Evolutionary conservation across 2,888 invertebrate species (phyloP), one percentile per base, ranked within the genome.

Genomic region (Drosophila hamatofila): DNA sequence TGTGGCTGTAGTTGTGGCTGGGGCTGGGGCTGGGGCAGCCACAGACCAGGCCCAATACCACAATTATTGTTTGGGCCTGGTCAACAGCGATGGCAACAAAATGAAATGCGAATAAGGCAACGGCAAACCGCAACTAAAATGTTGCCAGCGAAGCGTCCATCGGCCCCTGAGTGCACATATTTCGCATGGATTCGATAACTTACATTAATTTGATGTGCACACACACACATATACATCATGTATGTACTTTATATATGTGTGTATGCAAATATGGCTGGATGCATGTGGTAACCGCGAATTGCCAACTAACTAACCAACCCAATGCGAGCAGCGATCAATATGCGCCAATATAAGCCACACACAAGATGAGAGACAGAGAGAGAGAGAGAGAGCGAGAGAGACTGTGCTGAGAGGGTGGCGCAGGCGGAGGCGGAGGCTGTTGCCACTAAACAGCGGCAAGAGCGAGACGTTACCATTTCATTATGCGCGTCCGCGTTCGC

Each of bases 121-220:
- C 27, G 80, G 84, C 83, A 86, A 78, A 69, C 54, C 87, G 87
- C 83, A 83, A 74, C 83, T 77, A 71, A 75, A 82, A 81, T 70
- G 77, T 79, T 73, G 70, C 67, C 78, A 76, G 74, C 48, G 64
- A 75, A 73, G 68, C 74, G 64, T 66, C 68, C 70, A 80, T 49
- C 58, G 66, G 61, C 61, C 63, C 54, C 59, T 46, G 54, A 63
- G 55, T 67, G 70, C 63, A 57, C 63, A 71, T 81, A 82, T 88
- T 86, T 86, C 86, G 71, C 86, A 86, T 79, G 82, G 77, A 69
- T 84, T 82, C 86, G 86, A 86, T 86, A 86, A 86, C 88, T 86
- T 88, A 75, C 88, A 88, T 86, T 88, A 86, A 88, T 88, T 86
- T 88, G 73, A 84, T 86, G 72, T 71, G 82, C 68, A 86, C 66